Evolutionary conservation across 2,888 invertebrate genomes (phyloP).

Genomic region (Spodoptera littoralis): DNA sequence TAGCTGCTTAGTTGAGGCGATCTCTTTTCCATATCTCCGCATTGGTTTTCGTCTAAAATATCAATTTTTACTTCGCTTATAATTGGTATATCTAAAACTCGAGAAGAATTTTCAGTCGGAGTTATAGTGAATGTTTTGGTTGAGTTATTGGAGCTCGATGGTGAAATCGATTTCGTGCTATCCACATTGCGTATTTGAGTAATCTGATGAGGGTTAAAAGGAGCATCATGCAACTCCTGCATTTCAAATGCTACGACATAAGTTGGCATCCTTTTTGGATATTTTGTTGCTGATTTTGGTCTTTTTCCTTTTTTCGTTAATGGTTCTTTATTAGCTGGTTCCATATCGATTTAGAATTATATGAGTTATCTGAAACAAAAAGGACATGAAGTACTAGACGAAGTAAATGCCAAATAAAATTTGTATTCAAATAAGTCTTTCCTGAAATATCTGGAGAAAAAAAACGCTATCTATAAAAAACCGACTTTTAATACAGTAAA

Average conservation of each 20-base stretch:
- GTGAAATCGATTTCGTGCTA: slow-evolving; percentile 50
- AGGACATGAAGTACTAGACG: slow-evolving; percentile 31
- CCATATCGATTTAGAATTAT: slow-evolving; percentile 47
- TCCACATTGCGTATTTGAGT: slow-evolving; percentile 56
- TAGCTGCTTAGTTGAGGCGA: slow-evolving; percentile 33
- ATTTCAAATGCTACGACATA: slow-evolving; percentile 66
- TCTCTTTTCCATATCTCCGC: slow-evolving; percentile 39
- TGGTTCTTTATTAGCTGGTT: slow-evolving; percentile 30
- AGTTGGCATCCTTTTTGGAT: slow-evolving; percentile 54
- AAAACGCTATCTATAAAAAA: slow-evolving; percentile 13
- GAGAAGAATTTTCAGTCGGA: slow-evolving; percentile 34
- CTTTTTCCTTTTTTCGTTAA: slow-evolving; percentile 30
- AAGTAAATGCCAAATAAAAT: neutral
- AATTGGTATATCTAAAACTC: slow-evolving; percentile 23
- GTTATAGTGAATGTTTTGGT: slow-evolving; percentile 53
- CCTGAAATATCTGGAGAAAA: neutral
- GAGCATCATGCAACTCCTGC: slow-evolving; percentile 64
- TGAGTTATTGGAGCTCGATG: slow-evolving; percentile 46
- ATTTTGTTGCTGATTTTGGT: slow-evolving; percentile 48
- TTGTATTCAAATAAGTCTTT: neutral
- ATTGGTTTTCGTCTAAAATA: slow-evolving; percentile 46
- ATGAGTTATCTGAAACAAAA: slow-evolving; percentile 47
- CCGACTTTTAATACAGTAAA: slow-evolving; percentile 26
- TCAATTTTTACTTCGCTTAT: slow-evolving; percentile 47
- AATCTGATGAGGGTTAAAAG: slow-evolving; percentile 55